Percentiles rank a stretch among this genome's conserved stretches.
phyloP scores from a whole-genome alignment of 1,140 invertebrate genomes.

The Pollicipes pollicipes region DNA sequence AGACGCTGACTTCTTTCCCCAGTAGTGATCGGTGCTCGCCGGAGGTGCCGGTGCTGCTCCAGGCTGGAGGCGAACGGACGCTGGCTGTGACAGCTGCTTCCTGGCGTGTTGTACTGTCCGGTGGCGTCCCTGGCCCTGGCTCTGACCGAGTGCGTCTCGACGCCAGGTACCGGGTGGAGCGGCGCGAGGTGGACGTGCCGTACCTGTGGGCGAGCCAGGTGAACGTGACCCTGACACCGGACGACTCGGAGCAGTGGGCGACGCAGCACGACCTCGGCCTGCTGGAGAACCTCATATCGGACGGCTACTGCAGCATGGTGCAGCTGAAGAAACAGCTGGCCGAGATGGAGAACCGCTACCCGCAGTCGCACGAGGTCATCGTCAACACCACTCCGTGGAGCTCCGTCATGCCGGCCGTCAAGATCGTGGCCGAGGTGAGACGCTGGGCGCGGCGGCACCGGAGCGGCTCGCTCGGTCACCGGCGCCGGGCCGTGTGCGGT shows the following conservation, averaged over 20 bases:
- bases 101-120: too few species aligned
- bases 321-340: constrained; percentile 42
- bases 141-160: background rate
- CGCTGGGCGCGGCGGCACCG: background rate
- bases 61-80: too few species aligned
- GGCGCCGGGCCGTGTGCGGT: too few species aligned
- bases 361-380: constrained; percentile 40
- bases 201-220: constrained; percentile 37
- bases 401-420: constrained; percentile 40
- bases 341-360: constrained; percentile 43
- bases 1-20: too few species aligned
- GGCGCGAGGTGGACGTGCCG: constrained; percentile 42
- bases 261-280: constrained; percentile 50
- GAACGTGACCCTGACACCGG: constrained; percentile 61
- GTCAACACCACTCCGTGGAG: constrained; percentile 39
- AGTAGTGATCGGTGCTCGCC: too few species aligned
- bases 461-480: too few species aligned
- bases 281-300: constrained; percentile 27
- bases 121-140: constrained; percentile 13
- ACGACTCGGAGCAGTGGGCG: constrained; percentile 59
- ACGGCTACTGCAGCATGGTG: constrained; percentile 40
- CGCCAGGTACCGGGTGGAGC: constrained; percentile 44
- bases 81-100: too few species aligned
- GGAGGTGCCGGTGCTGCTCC: too few species aligned
- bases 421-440: constrained; percentile 39